Evolutionary conservation across 2,113 vertebrate species (phyloP), one percentile per base, ranked within the genome.

Genomic region (Ariopsis seemanni): DNA sequence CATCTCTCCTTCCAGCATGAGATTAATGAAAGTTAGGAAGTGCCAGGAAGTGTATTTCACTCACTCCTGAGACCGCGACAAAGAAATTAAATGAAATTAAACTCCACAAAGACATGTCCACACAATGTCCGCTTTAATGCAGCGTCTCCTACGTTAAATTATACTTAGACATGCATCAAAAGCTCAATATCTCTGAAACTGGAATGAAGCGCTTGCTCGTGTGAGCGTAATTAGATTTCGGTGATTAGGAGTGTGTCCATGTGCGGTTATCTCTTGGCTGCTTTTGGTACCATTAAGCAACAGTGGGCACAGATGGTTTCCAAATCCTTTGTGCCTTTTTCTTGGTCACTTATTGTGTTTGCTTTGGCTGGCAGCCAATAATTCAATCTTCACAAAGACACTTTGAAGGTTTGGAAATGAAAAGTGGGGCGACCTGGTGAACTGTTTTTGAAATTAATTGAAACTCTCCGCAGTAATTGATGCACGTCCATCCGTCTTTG

Each of bases 231-330:
- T 95, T 90, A 91, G 89, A 93, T 94, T 94, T 94, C 87, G 90
- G 89, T 95, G 93, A 95, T 95, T 94, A 94, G 88, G 89, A 89
- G 63, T 86, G 92, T 63, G 78, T 79, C 80, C 42, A 85, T 84
- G 88, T 87, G 77, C 87, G 89, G 87, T 91, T 89, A 88, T 91
- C 83, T 84, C 88, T 92, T 94, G 94, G 93, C 93, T 89, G 90
- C 93, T 90, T 90, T 91, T 69, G 84, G 89, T 91, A 93, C 94
- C 88, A 93, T 93, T 91, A 88, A 91, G 92, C 86, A 93, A 89
- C 94, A 90, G 91, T 89, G 90, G 52, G 91, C 92, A 94, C 95
- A 95, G 94, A 95, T 96, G 95, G 94, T 92, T 92, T 90, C 89
- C 30, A 58, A 89, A 83, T 93, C 94, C 93, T 92, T 86, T 89